Evolutionary conservation across 2,888 invertebrate genomes (phyloP).

Genomic region (Kryphioiulus occultus): DNA sequence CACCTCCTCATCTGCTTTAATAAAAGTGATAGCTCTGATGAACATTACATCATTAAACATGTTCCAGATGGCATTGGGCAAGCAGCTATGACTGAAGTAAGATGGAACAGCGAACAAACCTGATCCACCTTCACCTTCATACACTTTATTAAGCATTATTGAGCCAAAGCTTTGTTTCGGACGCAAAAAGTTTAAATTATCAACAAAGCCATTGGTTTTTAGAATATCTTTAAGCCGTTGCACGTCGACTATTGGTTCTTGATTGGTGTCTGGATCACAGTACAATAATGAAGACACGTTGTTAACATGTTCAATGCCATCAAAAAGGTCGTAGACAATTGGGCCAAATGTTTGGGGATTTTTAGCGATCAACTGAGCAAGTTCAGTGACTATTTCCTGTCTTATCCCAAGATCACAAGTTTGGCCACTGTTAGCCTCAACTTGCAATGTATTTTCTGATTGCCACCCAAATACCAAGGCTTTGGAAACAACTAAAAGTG

Average conservation of each 20-base stretch:
- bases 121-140: background rate
- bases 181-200: background rate
- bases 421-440: background rate
- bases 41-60: background rate
- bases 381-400: background rate
- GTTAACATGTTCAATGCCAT: background rate
- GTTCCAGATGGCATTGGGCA: background rate
- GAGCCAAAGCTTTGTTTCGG: too few relatives aligned
- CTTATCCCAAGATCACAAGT: background rate
- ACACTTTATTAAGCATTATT: background rate
- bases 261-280: constrained; percentile 13
- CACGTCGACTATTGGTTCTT: constrained; percentile 1
- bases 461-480: background rate
- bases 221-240: background rate
- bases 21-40: background rate
- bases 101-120: background rate
- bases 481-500: background rate
- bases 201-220: background rate
- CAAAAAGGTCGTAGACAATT: background rate
- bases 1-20: background rate
- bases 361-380: background rate
- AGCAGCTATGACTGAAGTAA: constrained; percentile 41
- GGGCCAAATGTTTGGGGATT: constrained; percentile 20
- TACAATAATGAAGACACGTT: background rate
- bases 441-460: background rate